phyloP scores from a whole-genome alignment of 2,888 invertebrate species.

The Acleris sparsana region DNA sequence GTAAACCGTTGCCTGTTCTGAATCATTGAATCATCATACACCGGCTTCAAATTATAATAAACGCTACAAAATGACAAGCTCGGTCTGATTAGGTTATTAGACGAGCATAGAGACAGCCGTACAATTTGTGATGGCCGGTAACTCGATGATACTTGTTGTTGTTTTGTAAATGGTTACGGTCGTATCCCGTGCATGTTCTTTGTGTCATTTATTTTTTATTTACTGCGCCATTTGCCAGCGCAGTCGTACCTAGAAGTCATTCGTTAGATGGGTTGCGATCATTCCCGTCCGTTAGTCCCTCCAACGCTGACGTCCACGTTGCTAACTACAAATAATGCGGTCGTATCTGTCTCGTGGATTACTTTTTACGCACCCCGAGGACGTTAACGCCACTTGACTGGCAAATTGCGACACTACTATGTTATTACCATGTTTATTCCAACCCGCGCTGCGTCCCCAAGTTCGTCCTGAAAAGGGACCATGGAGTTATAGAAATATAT shows the following conservation, averaged over 20 bases:
- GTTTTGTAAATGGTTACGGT: slow-evolving; percentile 16
- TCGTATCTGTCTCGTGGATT: slow-evolving; percentile 53
- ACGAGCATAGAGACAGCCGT: slow-evolving; percentile 7
- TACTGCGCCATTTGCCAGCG: slow-evolving; percentile 11
- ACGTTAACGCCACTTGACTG: slow-evolving; percentile 41
- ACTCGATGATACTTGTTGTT: neutral
- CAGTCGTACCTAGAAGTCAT: slow-evolving; percentile 1
- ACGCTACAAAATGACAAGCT: slow-evolving; percentile 21
- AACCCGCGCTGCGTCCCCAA: neutral
- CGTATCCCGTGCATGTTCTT: slow-evolving; percentile 11
- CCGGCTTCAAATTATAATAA: slow-evolving; percentile 10
- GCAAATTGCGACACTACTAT: slow-evolving; percentile 45
- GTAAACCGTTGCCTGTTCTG: slow-evolving; percentile 9
- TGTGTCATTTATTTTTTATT: slow-evolving; percentile 3
- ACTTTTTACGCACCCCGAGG: slow-evolving; percentile 55
- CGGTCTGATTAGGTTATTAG: slow-evolving; percentile 14
- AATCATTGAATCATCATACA: neutral
- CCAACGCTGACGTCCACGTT: slow-evolving; percentile 22
- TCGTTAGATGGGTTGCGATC: slow-evolving; percentile 7
- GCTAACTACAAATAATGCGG: slow-evolving; percentile 45
- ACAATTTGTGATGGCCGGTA: slow-evolving; percentile 1
- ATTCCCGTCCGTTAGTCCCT: slow-evolving; percentile 24
- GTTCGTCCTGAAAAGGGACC: neutral
- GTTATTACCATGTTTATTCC: slow-evolving; percentile 42
- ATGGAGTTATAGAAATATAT: neutral